Conservation (phyloP, 2,113 vertebrate genomes). For the Spizaetus ornatus region DNA sequence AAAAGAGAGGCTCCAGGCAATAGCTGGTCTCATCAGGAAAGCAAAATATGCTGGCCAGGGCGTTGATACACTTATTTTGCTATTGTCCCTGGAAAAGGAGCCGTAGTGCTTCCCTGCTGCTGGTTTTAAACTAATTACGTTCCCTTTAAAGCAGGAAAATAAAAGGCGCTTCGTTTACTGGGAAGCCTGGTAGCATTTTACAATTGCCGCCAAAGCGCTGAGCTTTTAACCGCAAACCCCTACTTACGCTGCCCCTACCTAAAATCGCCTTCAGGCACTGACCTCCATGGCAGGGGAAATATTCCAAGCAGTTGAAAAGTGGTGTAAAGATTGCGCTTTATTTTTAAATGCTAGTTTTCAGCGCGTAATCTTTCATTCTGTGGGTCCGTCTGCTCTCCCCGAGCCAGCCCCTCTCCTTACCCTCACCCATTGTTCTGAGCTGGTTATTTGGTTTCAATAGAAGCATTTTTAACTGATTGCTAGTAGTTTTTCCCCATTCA, state of each 20-base stretch:
- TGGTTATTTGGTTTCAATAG: background rate
- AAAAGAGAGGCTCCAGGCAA: background rate
- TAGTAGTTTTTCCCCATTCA: background rate
- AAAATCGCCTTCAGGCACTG: background rate
- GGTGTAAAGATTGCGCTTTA: background rate
- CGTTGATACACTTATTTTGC: background rate
- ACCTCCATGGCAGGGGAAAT: background rate
- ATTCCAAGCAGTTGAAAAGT: background rate
- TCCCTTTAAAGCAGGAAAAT: constrained; percentile 24
- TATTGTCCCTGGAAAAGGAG: constrained; percentile 23
- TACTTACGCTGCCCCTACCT: background rate
- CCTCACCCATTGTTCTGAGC: background rate
- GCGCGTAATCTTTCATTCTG: fast-evolving
- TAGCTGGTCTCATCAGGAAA: background rate
- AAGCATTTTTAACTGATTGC: background rate
- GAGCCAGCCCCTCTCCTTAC: background rate
- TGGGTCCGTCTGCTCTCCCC: background rate
- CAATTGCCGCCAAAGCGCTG: background rate
- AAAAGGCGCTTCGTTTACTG: constrained; percentile 3
- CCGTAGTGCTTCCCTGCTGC: background rate
- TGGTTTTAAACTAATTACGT: constrained; percentile 22
- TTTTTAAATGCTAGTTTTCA: background rate
- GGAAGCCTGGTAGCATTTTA: constrained; percentile 8
- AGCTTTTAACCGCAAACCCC: background rate
- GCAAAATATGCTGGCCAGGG: background rate